These are phyloP conservation scores for Latrodectus elegans DNA, from an alignment of 2,888 invertebrate species.

Conservation along the genomic window DNA sequence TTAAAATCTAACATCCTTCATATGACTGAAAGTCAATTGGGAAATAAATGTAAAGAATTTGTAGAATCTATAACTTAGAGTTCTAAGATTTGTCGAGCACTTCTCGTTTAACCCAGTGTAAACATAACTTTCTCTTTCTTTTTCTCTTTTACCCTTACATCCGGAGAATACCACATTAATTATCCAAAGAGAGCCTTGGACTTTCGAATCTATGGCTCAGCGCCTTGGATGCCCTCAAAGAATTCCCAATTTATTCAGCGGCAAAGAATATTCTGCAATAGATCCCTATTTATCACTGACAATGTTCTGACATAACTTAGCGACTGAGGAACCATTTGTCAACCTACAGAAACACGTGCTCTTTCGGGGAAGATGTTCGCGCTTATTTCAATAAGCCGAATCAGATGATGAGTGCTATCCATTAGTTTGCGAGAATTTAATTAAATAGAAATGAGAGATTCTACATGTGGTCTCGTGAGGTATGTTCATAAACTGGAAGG, in stretches of 20 bases:
- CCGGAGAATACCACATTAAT: constrained; percentile 28
- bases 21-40: constrained; percentile 2
- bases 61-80: neutral
- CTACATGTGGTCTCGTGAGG: neutral
- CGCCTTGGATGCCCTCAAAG: constrained; percentile 30
- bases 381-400: constrained; percentile 56
- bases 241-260: constrained; percentile 59
- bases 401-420: constrained; percentile 35
- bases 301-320: constrained; percentile 54
- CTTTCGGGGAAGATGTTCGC: constrained; percentile 15
- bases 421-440: constrained; percentile 45
- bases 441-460: constrained; percentile 42
- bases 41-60: constrained; percentile 15
- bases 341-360: constrained; percentile 50
- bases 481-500: neutral
- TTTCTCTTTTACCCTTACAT: neutral
- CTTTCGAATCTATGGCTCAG: constrained; percentile 21
- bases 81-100: neutral
- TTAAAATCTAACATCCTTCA: too few relatives aligned
- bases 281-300: constrained; percentile 58
- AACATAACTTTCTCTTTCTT: neutral
- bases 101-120: neutral
- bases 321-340: constrained; percentile 56
- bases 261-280: constrained; percentile 43
- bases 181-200: constrained; percentile 14